Evolutionary conservation across 2,888 invertebrate species (phyloP).

Genomic region (Sipunculus nudus): DNA sequence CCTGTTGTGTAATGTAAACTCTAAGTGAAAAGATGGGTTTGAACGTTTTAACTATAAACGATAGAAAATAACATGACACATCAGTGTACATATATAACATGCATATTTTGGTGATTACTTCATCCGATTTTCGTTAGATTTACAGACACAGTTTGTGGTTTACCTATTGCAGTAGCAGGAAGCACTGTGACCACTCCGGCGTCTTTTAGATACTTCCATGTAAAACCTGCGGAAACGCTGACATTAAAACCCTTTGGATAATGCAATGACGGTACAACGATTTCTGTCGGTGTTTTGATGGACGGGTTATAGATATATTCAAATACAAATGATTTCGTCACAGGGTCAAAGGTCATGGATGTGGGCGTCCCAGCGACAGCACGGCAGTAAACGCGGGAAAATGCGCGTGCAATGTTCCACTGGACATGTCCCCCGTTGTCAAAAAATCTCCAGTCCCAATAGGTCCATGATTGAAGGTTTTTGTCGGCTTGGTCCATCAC

Average conservation of each 20-base stretch:
- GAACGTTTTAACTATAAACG: too few relatives aligned
- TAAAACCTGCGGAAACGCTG: too few relatives aligned
- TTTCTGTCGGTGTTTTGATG: conserved; percentile 41
- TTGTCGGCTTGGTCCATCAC: conserved; percentile 44
- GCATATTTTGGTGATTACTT: too few relatives aligned
- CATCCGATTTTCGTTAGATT: too few relatives aligned
- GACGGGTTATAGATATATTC: conserved; percentile 26
- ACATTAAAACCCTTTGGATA: conserved; percentile 39
- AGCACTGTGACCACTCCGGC: too few relatives aligned
- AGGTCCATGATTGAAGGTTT: conserved; percentile 51
- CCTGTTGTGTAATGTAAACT: too few relatives aligned
- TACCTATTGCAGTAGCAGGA: too few relatives aligned
- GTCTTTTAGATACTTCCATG: too few relatives aligned
- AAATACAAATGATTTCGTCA: conserved; percentile 26
- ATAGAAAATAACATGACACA: too few relatives aligned
- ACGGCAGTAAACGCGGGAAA: conserved; percentile 43
- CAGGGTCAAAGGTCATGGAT: conserved; percentile 36
- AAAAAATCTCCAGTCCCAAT: conserved; percentile 52
- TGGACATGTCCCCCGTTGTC: conserved; percentile 29
- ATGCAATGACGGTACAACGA: conserved; percentile 43
- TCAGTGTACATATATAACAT: too few relatives aligned
- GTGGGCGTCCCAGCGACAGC: conserved; percentile 45
- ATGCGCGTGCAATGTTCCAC: conserved; percentile 26
- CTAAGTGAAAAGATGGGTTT: too few relatives aligned
- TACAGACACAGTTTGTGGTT: too few relatives aligned